phyloP scores from a whole-genome alignment of 2,113 vertebrate genomes.

The Clinocottus analis region DNA sequence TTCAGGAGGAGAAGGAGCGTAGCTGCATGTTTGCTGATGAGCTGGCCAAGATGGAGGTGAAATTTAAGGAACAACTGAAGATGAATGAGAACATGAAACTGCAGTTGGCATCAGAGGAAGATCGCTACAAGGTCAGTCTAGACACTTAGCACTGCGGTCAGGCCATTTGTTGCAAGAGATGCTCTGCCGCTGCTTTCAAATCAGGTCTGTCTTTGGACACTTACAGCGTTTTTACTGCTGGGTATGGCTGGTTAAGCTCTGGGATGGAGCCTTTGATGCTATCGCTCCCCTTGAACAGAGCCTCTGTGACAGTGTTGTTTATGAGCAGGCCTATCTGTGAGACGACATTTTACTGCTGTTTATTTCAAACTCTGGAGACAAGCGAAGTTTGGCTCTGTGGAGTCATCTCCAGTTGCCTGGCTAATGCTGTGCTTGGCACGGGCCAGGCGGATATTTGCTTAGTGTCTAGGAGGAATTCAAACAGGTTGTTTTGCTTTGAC shows the following conservation, averaged over 20 bases:
- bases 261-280: conserved; percentile 65
- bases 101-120: conserved; percentile 89
- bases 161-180: background rate
- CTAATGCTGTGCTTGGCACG: conserved; percentile 81
- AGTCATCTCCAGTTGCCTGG: conserved; percentile 70
- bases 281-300: conserved; percentile 65
- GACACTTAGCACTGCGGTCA: conserved; percentile 15
- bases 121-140: conserved; percentile 90
- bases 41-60: conserved; percentile 92
- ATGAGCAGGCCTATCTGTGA: conserved; percentile 73
- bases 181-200: conserved; percentile 26
- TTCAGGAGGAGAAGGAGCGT: conserved; percentile 93
- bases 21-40: conserved; percentile 93
- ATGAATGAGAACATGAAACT: conserved; percentile 89
- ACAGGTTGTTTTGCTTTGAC: conserved; percentile 70
- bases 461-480: conserved; percentile 70
- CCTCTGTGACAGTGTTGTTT: conserved; percentile 78
- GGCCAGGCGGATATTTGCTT: conserved; percentile 70
- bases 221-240: conserved; percentile 40
- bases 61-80: conserved; percentile 95
- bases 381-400: conserved; percentile 55
- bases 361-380: conserved; percentile 77
- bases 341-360: conserved; percentile 82
- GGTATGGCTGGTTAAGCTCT: conserved; percentile 69
- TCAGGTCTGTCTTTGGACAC: conserved; percentile 38